Evolutionary conservation across 2,113 vertebrate species (phyloP).

Genomic region (Oplegnathus fasciatus): DNA sequence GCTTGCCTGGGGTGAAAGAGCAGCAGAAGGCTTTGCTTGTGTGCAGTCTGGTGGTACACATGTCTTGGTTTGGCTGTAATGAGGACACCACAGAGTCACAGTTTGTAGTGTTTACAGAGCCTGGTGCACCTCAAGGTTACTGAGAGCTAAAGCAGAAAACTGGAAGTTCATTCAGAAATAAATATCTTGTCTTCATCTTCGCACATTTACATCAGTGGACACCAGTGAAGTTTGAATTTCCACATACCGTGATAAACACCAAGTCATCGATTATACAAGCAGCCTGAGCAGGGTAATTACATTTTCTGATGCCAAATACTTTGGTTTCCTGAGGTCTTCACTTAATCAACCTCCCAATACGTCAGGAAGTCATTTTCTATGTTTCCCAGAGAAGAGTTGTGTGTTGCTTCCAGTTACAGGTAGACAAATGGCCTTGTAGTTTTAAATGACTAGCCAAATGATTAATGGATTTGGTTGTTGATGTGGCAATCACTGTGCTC

Average conservation of each 20-base stretch:
- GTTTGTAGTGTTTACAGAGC: slow-evolving; percentile 62
- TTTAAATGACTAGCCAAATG: neutral
- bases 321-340: neutral
- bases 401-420: neutral
- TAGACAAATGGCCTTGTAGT: neutral
- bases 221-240: neutral
- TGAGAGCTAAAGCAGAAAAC: slow-evolving; percentile 13
- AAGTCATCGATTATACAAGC: neutral
- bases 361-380: neutral
- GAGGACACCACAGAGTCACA: slow-evolving; percentile 60
- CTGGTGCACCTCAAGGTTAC: slow-evolving; percentile 59
- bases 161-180: slow-evolving; percentile 39
- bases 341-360: neutral
- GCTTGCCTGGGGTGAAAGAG: slow-evolving; percentile 62
- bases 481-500: neutral
- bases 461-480: neutral
- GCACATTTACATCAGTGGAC: neutral
- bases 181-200: slow-evolving; percentile 16
- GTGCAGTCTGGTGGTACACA: slow-evolving; percentile 65
- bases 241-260: neutral
- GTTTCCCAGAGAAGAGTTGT: neutral
- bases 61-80: slow-evolving; percentile 57
- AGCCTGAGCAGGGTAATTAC: neutral
- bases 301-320: neutral
- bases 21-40: slow-evolving; percentile 72